A percentile compares a stretch with the other conserved stretches of the same genome.
phyloP scores from a whole-genome alignment of 2,113 vertebrate genomes.

The Lamprologus callipterus region DNA sequence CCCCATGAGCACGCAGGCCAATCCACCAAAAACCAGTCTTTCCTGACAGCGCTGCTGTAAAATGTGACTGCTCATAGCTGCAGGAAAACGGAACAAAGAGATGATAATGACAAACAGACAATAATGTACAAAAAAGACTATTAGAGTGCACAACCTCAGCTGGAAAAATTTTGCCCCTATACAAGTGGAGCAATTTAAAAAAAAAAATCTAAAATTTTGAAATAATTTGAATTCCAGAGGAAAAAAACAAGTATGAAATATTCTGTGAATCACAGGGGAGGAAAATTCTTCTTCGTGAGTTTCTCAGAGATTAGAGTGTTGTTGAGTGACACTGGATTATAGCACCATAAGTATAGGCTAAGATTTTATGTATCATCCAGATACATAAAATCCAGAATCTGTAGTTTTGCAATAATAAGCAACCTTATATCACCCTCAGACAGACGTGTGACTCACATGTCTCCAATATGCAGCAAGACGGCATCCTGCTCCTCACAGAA shows the following conservation, averaged over 20 bases:
- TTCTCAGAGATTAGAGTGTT: neutral
- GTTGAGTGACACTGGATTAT: neutral
- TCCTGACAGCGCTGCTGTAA: slow-evolving; percentile 54
- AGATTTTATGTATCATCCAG: neutral
- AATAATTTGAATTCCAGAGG: neutral
- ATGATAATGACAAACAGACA: neutral
- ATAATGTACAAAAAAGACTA: neutral
- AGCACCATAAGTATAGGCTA: neutral
- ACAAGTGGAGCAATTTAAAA: accelerated
- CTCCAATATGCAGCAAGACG: slow-evolving; percentile 65
- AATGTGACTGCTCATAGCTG: slow-evolving; percentile 75
- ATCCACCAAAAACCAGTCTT: slow-evolving; percentile 69
- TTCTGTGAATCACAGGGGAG: neutral
- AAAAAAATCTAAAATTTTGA: neutral
- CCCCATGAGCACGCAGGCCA: slow-evolving; percentile 61
- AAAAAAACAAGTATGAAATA: neutral
- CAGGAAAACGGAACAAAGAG: neutral
- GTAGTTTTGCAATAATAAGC: neutral
- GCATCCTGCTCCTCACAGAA: slow-evolving; percentile 56
- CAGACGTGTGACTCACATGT: slow-evolving; percentile 54
- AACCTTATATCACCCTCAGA: neutral
- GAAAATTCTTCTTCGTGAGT: neutral
- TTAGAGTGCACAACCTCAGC: neutral
- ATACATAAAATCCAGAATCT: neutral
- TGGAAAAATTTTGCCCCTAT: neutral